Percentiles rank a stretch among this genome's conserved stretches.
Evolutionary conservation across 2,113 vertebrate species (phyloP).

Genomic region (Tragelaphus imberbis): DNA sequence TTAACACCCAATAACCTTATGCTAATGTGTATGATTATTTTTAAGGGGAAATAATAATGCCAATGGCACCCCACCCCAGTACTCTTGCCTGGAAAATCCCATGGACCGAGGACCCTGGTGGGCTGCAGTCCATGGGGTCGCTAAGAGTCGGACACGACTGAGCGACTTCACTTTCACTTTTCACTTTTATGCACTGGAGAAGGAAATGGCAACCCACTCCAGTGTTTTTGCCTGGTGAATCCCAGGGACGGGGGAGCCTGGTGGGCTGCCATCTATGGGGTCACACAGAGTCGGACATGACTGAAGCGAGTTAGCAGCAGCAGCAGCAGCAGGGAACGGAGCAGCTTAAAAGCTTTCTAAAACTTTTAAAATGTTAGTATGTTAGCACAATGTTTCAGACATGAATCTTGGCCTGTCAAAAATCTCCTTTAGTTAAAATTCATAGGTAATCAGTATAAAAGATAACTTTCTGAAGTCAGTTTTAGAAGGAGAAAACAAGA

Average conservation of each 20-base stretch:
- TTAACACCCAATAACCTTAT: background rate
- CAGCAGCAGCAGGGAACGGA: background rate
- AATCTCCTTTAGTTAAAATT: constrained; percentile 20
- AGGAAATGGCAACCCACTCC: too few relatives aligned
- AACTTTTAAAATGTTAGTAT: background rate
- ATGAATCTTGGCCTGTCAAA: background rate
- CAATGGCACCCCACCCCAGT: background rate
- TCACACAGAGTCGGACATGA: too few relatives aligned
- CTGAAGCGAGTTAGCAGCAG: too few relatives aligned
- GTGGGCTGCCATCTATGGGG: too few relatives aligned
- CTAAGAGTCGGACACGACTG: too few relatives aligned
- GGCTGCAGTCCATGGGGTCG: too few relatives aligned
- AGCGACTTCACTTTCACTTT: too few relatives aligned
- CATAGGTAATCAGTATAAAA: background rate
- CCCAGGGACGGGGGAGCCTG: too few relatives aligned
- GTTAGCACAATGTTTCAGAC: background rate
- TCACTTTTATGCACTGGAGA: too few relatives aligned
- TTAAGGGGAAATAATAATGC: background rate
- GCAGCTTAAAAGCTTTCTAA: background rate
- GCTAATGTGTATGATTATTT: background rate
- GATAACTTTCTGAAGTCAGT: background rate
- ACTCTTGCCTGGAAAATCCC: too few relatives aligned
- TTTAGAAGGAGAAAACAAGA: constrained; percentile 7
- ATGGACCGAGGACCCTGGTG: too few relatives aligned
- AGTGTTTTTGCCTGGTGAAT: too few relatives aligned